Percentiles rank a stretch among this genome's conserved stretches.
phyloP scores from a whole-genome alignment of 2,113 vertebrate genomes.

The Chitala chitala region DNA sequence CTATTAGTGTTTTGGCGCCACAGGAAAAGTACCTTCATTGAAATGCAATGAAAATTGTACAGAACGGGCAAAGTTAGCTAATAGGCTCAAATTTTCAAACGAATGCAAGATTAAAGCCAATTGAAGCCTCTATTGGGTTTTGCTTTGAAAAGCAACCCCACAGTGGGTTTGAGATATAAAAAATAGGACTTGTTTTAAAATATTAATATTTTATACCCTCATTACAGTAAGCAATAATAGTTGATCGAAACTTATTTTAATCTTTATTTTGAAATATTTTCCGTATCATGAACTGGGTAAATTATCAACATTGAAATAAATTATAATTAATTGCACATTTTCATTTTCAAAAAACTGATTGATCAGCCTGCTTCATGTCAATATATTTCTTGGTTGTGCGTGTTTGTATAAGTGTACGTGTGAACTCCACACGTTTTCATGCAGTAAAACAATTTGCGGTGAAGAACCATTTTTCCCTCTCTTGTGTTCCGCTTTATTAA shows the following conservation, averaged over 20 bases:
- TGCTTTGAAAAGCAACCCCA: constrained; percentile 72
- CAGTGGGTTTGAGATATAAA: constrained; percentile 69
- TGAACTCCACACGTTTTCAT: not conserved
- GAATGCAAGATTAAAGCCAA: constrained; percentile 77
- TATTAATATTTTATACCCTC: constrained; percentile 77
- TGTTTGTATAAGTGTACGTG: not conserved
- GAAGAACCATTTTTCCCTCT: not conserved
- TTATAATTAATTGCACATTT: too few relatives aligned
- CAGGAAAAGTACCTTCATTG: constrained; percentile 69
- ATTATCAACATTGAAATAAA: too few relatives aligned
- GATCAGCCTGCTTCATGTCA: too few relatives aligned
- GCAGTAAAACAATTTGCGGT: not conserved
- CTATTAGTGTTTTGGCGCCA: constrained; percentile 70
- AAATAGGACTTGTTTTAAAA: constrained; percentile 73
- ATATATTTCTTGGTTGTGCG: too few relatives aligned
- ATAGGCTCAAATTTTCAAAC: constrained; percentile 77
- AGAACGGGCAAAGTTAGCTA: constrained; percentile 72
- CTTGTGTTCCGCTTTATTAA: not conserved
- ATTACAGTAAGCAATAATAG: constrained; percentile 69
- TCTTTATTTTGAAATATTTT: too few relatives aligned
- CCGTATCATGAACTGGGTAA: too few relatives aligned
- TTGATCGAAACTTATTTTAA: constrained; percentile 62
- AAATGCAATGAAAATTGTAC: constrained; percentile 70
- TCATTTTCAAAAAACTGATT: constrained; percentile 1
- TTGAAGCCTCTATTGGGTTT: constrained; percentile 72